A percentile compares a stretch with the other conserved stretches of the same genome.
These are phyloP conservation scores for Sitta carolinensis DNA, from an alignment of 2,797 vertebrate genomes.

Conservation along the genomic window DNA sequence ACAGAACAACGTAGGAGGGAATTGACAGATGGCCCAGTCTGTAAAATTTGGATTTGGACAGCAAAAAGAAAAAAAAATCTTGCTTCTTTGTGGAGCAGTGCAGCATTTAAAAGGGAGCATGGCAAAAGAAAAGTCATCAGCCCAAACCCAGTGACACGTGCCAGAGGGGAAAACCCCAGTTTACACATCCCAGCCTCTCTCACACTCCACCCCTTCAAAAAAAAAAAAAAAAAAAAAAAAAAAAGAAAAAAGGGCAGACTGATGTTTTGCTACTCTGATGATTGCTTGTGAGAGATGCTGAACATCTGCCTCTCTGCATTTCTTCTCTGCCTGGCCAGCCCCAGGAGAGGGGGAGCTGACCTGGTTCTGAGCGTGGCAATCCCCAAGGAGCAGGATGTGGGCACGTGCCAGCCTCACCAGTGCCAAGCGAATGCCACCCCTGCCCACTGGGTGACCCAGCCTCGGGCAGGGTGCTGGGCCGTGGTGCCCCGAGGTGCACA, in stretches of 20 bases:
- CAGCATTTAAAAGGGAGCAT: background rate
- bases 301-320: background rate
- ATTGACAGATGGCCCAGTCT: slow-evolving; percentile 65
- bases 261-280: accelerated
- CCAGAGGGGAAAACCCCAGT: background rate
- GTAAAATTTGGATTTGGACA: slow-evolving; percentile 58
- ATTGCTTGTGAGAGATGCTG: background rate
- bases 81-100: background rate
- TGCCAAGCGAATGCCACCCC: background rate
- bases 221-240: background rate
- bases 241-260: background rate
- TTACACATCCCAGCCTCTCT: background rate
- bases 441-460: background rate
- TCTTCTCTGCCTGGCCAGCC: background rate
- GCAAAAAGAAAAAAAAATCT: background rate
- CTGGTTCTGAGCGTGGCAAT: accelerated
- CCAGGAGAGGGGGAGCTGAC: background rate
- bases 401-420: background rate
- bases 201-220: background rate
- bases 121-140: background rate
- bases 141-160: background rate
- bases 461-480: accelerated
- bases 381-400: background rate
- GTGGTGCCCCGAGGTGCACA: accelerated
- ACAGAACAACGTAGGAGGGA: slow-evolving; percentile 63